phyloP scores from a whole-genome alignment of 35 echinoderm and acorn worm genomes.

The Lytechinus variegatus region DNA sequence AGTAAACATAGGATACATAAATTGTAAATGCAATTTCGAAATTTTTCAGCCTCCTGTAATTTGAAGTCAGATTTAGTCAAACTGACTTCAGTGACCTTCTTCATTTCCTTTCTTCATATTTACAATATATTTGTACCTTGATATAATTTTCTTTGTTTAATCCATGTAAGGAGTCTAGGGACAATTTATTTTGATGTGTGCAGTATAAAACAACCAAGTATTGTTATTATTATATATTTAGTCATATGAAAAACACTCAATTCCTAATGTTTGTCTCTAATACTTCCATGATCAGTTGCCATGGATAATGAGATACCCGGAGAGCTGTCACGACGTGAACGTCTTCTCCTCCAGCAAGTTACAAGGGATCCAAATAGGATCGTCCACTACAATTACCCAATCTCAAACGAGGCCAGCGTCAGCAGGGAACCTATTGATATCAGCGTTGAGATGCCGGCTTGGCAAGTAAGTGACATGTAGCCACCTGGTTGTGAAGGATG shows the following conservation, averaged over 20 bases:
- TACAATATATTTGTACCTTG: neutral
- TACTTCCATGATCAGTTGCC: neutral
- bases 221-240: too few species aligned
- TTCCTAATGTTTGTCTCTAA: neutral
- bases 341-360: conserved; percentile 49
- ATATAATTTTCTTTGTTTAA: neutral
- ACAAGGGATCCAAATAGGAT: conserved; percentile 77
- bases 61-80: too few species aligned
- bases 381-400: conserved; percentile 80
- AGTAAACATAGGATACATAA: too few species aligned
- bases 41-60: too few species aligned
- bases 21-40: too few species aligned
- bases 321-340: neutral
- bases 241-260: too few species aligned
- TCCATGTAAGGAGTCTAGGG: neutral
- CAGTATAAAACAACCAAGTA: neutral
- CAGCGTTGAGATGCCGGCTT: conserved; percentile 31
- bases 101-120: too few species aligned
- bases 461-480: neutral
- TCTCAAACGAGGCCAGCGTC: conserved; percentile 56
- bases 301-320: neutral
- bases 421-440: conserved; percentile 70
- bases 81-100: too few species aligned
- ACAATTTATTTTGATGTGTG: neutral
- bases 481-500: too few species aligned